Evolutionary conservation across 2,113 vertebrate genomes (phyloP).

Genomic region (Stegostoma tigrinum): DNA sequence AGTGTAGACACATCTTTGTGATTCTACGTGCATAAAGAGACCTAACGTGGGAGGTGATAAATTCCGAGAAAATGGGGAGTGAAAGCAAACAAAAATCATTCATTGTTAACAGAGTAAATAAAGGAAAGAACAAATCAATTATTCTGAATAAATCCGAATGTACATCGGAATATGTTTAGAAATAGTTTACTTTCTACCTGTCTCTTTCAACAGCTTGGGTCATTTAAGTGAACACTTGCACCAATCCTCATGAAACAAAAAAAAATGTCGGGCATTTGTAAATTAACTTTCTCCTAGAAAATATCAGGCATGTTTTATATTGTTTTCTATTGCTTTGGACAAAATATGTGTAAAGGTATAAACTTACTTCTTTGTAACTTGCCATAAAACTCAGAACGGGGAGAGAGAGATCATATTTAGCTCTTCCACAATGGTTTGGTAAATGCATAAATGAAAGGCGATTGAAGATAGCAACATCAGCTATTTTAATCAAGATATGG

Average conservation of each 20-base stretch:
- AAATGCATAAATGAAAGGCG: neutral
- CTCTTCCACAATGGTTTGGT: neutral
- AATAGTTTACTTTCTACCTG: neutral
- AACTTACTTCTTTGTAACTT: neutral
- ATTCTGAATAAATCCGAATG: neutral
- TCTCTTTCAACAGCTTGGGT: neutral
- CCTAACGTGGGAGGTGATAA: neutral
- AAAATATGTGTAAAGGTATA: neutral
- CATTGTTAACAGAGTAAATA: neutral
- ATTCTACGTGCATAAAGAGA: neutral
- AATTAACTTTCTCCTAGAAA: neutral
- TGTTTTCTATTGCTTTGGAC: neutral
- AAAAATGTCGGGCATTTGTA: no score
- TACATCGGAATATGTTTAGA: neutral
- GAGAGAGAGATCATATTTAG: neutral
- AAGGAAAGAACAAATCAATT: neutral
- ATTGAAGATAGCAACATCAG: neutral
- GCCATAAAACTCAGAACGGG: neutral
- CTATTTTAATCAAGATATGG: neutral
- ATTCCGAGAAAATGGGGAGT: neutral
- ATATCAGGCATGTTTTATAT: neutral
- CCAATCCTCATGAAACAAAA: no score
- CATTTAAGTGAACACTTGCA: neutral
- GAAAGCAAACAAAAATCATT: neutral
- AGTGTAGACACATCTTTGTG: neutral